Base-by-base conservation (phyloP, 2,113 vertebrate genomes). In the Oncorhynchus clarkii region DNA sequence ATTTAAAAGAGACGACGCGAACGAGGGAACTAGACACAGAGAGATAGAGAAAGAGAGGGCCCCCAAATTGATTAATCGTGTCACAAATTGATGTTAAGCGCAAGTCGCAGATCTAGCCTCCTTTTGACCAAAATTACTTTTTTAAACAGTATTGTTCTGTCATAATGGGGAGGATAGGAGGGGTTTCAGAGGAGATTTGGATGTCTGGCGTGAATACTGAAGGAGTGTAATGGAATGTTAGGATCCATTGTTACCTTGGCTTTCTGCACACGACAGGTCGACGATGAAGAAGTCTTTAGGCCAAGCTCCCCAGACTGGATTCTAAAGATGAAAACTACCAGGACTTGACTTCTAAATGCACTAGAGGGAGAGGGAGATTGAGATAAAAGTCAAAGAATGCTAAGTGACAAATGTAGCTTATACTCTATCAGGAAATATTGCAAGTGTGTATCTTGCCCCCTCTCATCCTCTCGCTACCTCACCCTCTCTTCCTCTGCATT, bases 61-160 rank as follows among this genome's bases (percentile, higher is more conserved):
- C 78, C 59, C 76, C 80, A 88, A 90, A 91, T 89, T 90, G 91
- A 92, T 93, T 93, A 92, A 92, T 89, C 88, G 74, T 82, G 86
- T 86, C 87, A 85, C 86, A 91, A 92, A 92, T 90, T 92, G 83
- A 93, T 90, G 92, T 90, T 87, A 90, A 89, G 89, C 85, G 31
- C 76, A 76, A 54, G 76, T 78, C 70, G 70, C 80, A 84, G 85
- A 84, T 79, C 73, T 48, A 64, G 39, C 49, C 72, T 59, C 51
- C 57, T 88, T 76, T 69, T 29, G 84, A 82, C 85, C 80, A 75
- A 83, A 76, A 81, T 87, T 75, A 64, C 87, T 84, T 84, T 89
- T 84, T 89, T 79, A 77, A 84, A 72, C 66, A 74, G 57, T 82
- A 87, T 92, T 92, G 89, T 92, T 91, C 89, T 84, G 78, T 81